Conservation (phyloP, 2,797 vertebrate species). For the Passerculus sandwichensis region DNA sequence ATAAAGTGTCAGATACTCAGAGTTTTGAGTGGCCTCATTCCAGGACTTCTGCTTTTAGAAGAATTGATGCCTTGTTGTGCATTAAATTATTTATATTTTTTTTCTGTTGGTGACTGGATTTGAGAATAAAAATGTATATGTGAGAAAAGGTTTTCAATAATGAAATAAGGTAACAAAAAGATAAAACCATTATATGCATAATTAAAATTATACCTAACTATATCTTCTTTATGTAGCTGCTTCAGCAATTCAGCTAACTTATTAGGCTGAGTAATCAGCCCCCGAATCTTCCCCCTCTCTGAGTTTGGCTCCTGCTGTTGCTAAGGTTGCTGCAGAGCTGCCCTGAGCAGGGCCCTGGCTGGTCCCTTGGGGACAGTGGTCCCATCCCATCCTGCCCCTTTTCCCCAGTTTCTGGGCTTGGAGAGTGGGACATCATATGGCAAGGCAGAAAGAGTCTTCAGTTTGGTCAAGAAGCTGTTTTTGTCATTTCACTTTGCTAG, state of each 20-base stretch:
- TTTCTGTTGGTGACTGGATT: not conserved
- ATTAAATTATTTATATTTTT: constrained; percentile 25
- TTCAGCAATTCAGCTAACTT: not conserved
- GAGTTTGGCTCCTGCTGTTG: not conserved
- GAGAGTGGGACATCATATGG: not conserved
- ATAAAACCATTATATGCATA: constrained; percentile 12
- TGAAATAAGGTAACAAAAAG: constrained; percentile 40
- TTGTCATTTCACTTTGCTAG: not conserved
- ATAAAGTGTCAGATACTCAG: not conserved
- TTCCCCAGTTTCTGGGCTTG: not conserved
- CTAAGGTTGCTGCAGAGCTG: not conserved
- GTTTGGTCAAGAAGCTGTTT: not conserved
- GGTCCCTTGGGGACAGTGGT: not conserved
- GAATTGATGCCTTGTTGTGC: not conserved
- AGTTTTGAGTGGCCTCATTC: not conserved
- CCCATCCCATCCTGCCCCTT: rapidly evolving
- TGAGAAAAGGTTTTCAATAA: constrained; percentile 39
- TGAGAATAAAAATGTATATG: not conserved
- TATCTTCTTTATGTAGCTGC: not conserved
- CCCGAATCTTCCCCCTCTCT: not conserved
- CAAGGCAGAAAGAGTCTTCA: not conserved
- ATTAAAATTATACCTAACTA: constrained; percentile 33
- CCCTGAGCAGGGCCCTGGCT: not conserved
- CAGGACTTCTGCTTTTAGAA: not conserved
- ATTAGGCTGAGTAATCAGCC: not conserved